A percentile compares a stretch with the other conserved stretches of the same genome.
Conservation (phyloP, 2,888 invertebrate species). For the Nebria salina region DNA sequence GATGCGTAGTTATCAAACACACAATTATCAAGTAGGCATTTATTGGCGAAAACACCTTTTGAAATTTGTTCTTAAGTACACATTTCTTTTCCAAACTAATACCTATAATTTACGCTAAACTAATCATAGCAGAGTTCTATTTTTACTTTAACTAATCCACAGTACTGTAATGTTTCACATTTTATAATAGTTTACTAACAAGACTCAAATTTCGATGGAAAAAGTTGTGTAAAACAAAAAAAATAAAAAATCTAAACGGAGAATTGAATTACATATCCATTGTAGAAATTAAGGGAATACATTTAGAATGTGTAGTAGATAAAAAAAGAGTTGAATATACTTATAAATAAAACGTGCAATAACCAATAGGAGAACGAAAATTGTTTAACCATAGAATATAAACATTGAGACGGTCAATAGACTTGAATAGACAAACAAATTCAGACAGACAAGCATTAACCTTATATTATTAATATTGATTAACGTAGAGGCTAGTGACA, state of each 20-base stretch:
- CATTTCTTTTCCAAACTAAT: too few relatives aligned
- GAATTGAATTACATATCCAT: too few relatives aligned
- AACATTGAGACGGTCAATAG: constrained; percentile 31
- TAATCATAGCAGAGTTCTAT: too few relatives aligned
- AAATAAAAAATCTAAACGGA: too few relatives aligned
- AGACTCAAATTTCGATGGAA: too few relatives aligned
- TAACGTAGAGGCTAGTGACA: constrained; percentile 21
- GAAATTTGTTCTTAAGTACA: background rate
- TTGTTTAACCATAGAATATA: constrained; percentile 6
- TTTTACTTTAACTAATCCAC: too few relatives aligned
- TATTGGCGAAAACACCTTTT: constrained; percentile 12
- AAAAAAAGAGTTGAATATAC: constrained; percentile 27
- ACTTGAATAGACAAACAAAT: constrained; percentile 35
- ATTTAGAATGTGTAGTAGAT: background rate
- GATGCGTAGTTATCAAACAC: background rate
- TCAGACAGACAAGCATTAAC: constrained; percentile 29
- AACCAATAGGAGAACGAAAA: constrained; percentile 3
- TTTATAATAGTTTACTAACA: too few relatives aligned
- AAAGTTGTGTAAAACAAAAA: too few relatives aligned
- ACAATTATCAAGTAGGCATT: constrained; percentile 23
- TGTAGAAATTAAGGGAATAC: background rate
- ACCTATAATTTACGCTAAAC: too few relatives aligned
- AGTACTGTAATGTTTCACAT: too few relatives aligned
- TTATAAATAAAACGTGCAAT: constrained; percentile 37
- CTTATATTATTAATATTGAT: constrained; percentile 8